Evolutionary conservation across 1,140 invertebrate species (phyloP), one percentile per base, ranked within the genome.

Genomic region (Drosophila ironensis): DNA sequence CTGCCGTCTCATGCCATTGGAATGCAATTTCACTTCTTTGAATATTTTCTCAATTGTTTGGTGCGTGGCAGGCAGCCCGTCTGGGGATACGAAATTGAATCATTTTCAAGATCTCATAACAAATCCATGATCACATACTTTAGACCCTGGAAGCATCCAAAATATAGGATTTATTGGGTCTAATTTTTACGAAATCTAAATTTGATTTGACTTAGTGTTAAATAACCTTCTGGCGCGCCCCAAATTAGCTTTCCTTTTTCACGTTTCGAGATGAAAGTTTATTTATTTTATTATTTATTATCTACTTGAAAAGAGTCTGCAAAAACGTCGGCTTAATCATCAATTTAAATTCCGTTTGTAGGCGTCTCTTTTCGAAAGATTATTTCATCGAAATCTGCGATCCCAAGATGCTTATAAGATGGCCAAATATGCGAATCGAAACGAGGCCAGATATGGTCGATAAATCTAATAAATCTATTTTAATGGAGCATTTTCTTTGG

Each of bases 1-100:
- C 30, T 12, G 30, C 11, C 56, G 54, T 52, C 69, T 77, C 78
- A 82, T 44, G 42, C 14, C 57, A 35, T 81, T 51, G 81, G 81
- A 87, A 87, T 87, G 81, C 64, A 87, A 81, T 87, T 87, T 87
- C 81, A 76, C 81, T 87, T 81, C 72, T 81, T 87, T 81, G 78
- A 86, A 87, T 87, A 86, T 87, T 86, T 80, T 75, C 72, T 68
- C 81, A 86, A 72, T 80, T 80, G 68, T 80, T 64, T 69, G 61
- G 61, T 77, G 54, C 48, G 61, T 72, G 59, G 63, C 47, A 16
- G 33, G 5, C 12, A n/a, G n/a, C n/a, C n/a, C n/a, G n/a, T n/a
- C n/a, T n/a, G n/a, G n/a, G n/a, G n/a, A n/a, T n/a, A n/a, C n/a
- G n/a, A n/a, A n/a, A n/a, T n/a, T n/a, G n/a, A n/a, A n/a, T n/a